phyloP scores from a whole-genome alignment of 2,113 vertebrate species.

The Phaetusa simplex region DNA sequence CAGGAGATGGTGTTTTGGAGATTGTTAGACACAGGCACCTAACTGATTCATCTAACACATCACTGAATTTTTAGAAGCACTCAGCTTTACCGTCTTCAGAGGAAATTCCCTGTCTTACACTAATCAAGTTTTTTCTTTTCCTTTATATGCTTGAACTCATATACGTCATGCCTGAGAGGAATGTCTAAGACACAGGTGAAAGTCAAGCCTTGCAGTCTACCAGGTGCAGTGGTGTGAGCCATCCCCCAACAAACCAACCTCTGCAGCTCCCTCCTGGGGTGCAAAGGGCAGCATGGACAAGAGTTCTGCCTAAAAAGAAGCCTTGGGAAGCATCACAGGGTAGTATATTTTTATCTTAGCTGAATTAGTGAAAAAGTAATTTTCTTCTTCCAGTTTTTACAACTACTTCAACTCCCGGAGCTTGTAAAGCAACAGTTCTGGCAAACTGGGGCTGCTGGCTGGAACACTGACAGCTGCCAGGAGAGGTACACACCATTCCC shows the following conservation, averaged over 20 bases:
- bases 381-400: background rate
- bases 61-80: background rate
- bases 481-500: background rate
- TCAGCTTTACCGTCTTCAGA: background rate
- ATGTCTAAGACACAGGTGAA: background rate
- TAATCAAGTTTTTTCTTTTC: background rate
- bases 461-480: background rate
- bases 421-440: background rate
- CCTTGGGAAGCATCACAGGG: background rate
- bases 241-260: accelerated
- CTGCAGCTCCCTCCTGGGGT: background rate
- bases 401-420: background rate
- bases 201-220: background rate
- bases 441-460: background rate
- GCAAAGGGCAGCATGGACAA: background rate
- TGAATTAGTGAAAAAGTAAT: background rate
- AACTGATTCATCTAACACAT: background rate
- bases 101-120: background rate
- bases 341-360: background rate
- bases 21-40: background rate
- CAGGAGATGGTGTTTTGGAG: background rate
- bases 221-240: too few species aligned
- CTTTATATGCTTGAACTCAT: background rate
- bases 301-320: background rate
- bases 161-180: background rate